These are phyloP conservation scores for Caenorhabditis sulstoni DNA, from an alignment of 2,888 invertebrate species.

Conservation along the genomic window DNA sequence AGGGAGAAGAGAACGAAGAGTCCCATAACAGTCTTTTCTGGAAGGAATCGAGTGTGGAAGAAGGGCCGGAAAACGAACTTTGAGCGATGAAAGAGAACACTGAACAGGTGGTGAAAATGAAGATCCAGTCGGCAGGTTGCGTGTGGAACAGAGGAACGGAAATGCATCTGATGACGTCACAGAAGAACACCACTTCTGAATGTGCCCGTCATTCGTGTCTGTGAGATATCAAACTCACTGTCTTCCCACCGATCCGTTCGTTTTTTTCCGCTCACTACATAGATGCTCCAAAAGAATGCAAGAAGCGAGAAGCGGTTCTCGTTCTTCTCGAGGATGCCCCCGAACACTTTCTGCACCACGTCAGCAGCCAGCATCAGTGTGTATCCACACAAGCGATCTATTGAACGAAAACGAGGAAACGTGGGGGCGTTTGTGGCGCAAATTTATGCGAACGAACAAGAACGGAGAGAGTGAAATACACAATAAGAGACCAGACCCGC, in stretches of 20 bases:
- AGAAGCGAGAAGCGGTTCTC: conserved; percentile 23
- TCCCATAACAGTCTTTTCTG: conserved; percentile 15
- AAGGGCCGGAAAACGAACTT: conserved; percentile 4
- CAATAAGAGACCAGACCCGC: conserved; percentile 41
- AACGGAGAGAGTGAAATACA: conserved; percentile 14
- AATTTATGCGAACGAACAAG: conserved; percentile 34
- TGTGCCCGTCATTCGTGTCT: background rate
- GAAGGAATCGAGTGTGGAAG: background rate
- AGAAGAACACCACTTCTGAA: conserved; percentile 8
- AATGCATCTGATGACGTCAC: conserved; percentile 20
- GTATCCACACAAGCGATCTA: background rate
- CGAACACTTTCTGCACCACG: conserved; percentile 5
- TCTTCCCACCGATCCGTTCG: conserved; percentile 2
- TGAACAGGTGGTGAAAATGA: conserved; percentile 20
- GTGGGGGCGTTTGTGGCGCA: conserved; percentile 6
- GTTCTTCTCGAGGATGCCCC: conserved; percentile 15
- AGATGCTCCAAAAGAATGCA: conserved; percentile 26
- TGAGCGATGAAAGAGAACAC: conserved; percentile 19
- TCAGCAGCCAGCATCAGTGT: conserved; percentile 16
- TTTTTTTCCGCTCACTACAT: conserved; percentile 1
- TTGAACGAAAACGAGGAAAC: background rate
- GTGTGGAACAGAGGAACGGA: conserved; percentile 22
- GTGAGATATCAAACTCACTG: background rate
- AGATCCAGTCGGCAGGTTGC: conserved; percentile 13
- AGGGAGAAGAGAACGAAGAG: background rate